Conservation (phyloP, 2,888 invertebrate genomes). For the Melikaiella ostensackeni region DNA sequence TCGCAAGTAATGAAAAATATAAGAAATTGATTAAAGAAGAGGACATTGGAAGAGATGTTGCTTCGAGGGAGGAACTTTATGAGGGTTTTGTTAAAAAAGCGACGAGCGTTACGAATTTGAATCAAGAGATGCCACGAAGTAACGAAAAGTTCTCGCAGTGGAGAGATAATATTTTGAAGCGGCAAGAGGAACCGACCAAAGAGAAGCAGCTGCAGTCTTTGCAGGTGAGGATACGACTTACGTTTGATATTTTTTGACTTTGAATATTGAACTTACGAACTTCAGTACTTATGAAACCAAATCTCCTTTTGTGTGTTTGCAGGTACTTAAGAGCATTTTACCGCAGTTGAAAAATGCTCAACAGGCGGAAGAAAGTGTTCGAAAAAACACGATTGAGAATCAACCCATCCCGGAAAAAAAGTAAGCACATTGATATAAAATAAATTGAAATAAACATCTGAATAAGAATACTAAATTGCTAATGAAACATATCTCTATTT, state of each 20-base stretch:
- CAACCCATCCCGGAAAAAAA: constrained; percentile 49
- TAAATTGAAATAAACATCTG: neutral
- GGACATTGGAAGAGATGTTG: constrained; percentile 10
- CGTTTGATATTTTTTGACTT: neutral
- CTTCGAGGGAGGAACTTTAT: constrained; percentile 24
- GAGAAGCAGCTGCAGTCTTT: constrained; percentile 72
- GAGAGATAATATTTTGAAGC: constrained; percentile 69
- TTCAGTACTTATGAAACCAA: neutral
- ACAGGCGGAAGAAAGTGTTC: constrained; percentile 67
- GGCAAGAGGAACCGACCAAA: constrained; percentile 67
- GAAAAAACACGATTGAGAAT: constrained; percentile 41
- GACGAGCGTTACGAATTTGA: constrained; percentile 67
- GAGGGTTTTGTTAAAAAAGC: constrained; percentile 56
- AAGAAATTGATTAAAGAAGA: constrained; percentile 43
- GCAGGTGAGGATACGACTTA: constrained; percentile 60
- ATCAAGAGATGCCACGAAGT: constrained; percentile 55
- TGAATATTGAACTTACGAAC: neutral
- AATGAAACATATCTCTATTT: neutral
- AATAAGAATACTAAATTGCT: neutral
- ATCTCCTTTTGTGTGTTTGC: constrained; percentile 28
- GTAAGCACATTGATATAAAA: constrained; percentile 45
- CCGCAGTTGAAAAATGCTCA: constrained; percentile 72
- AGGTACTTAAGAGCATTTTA: constrained; percentile 74
- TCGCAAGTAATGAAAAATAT: constrained; percentile 62
- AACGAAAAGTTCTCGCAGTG: constrained; percentile 72